Conservation (phyloP, 2,888 invertebrate species). For the Fragum whitleyi region DNA sequence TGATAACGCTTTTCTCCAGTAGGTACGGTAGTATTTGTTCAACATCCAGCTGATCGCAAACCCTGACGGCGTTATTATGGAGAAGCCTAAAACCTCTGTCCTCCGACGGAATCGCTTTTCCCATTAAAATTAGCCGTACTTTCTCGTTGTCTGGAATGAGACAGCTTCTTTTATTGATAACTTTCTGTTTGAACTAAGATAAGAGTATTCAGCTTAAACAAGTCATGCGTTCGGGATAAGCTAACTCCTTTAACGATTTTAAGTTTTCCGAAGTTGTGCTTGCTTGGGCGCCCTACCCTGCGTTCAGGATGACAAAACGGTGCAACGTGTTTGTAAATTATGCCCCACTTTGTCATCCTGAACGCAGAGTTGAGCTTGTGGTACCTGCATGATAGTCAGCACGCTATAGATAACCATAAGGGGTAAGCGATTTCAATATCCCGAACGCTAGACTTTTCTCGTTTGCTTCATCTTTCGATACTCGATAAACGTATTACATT, state of each 20-base stretch:
- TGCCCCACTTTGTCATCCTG: too few relatives aligned
- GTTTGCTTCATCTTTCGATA: too few relatives aligned
- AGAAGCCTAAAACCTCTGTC: background rate
- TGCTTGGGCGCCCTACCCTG: too few relatives aligned
- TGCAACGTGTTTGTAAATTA: too few relatives aligned
- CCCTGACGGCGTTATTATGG: background rate
- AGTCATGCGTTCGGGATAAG: background rate
- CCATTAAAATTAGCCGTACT: background rate
- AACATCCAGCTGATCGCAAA: conserved; percentile 1
- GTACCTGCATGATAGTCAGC: too few relatives aligned
- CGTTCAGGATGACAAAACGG: too few relatives aligned
- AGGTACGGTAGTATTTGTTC: background rate
- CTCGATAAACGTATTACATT: too few relatives aligned
- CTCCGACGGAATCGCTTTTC: background rate
- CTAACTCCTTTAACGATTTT: background rate
- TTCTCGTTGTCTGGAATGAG: background rate
- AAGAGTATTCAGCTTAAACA: background rate
- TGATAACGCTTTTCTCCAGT: background rate
- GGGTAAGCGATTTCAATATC: too few relatives aligned
- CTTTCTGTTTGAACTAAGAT: background rate
- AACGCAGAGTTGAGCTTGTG: too few relatives aligned
- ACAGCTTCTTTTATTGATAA: background rate
- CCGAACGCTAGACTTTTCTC: too few relatives aligned
- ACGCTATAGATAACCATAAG: too few relatives aligned
- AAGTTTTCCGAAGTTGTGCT: too few relatives aligned